Percentiles rank a stretch among this genome's conserved stretches.
Conservation (phyloP, 1,140 invertebrate genomes). For the Aricia agestis region DNA sequence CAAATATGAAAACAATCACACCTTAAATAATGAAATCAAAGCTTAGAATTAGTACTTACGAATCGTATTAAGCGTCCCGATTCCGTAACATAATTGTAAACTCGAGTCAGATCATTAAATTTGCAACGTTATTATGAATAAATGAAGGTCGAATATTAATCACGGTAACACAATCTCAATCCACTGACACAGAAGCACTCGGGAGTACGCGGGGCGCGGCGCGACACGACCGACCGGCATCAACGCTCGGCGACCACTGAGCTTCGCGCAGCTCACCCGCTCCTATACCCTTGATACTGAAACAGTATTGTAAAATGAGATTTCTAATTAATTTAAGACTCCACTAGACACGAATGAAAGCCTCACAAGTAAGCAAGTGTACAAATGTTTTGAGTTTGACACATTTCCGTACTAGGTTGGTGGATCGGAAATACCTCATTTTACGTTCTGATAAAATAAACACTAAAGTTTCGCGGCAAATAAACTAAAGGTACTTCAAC, state of each 20-base stretch:
- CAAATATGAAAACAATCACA: no score
- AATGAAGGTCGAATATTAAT: conserved; percentile 15
- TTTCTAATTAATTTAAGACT: conserved; percentile 14
- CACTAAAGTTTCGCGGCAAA: no score
- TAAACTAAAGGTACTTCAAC: no score
- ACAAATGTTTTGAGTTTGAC: background rate
- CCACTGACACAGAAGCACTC: conserved; percentile 29
- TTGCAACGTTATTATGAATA: conserved; percentile 10
- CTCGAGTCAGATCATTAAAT: background rate
- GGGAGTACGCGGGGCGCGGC: conserved; percentile 42
- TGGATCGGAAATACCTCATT: no score
- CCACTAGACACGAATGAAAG: background rate
- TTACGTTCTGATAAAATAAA: no score
- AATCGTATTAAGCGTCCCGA: conserved; percentile 6
- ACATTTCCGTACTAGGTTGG: no score
- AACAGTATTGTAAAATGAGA: conserved; percentile 4
- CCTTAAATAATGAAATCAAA: no score
- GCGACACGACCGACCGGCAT: conserved; percentile 40
- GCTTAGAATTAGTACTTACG: background rate
- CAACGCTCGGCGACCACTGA: conserved; percentile 52
- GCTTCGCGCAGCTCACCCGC: conserved; percentile 44
- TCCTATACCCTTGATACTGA: conserved; percentile 21
- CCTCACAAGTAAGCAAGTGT: background rate
- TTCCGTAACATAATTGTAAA: conserved; percentile 1
- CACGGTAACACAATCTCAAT: conserved; percentile 46